These are phyloP conservation scores for Hemibates koningsi DNA, from an alignment of 2,113 vertebrate species.

Conservation along the genomic window DNA sequence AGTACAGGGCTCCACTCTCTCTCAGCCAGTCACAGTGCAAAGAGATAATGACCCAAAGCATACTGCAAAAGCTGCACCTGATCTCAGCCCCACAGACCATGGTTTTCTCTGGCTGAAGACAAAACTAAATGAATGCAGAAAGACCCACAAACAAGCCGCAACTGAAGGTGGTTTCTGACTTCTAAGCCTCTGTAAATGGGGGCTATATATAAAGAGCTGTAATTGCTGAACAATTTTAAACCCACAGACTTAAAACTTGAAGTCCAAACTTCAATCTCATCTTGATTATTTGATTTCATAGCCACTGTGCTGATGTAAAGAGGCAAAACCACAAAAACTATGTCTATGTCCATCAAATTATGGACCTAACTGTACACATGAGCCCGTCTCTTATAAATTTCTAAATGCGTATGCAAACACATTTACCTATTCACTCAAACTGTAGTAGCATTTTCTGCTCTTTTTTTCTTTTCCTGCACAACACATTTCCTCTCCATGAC, in stretches of 20 bases:
- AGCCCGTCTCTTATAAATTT: not conserved
- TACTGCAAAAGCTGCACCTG: not conserved
- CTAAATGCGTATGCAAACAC: not conserved
- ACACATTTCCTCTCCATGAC: not conserved
- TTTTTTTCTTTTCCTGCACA: not conserved
- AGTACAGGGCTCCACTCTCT: not conserved
- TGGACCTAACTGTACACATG: not conserved
- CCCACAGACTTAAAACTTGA: not conserved
- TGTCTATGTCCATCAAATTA: not conserved
- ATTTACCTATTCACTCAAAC: not conserved
- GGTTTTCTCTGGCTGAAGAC: not conserved
- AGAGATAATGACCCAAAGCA: not conserved
- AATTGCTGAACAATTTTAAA: not conserved
- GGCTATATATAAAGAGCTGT: not conserved
- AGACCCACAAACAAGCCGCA: not conserved
- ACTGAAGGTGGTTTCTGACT: not conserved
- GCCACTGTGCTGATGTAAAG: not conserved
- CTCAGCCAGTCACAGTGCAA: not conserved
- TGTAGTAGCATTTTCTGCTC: not conserved
- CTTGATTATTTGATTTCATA: not conserved
- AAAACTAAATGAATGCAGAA: not conserved
- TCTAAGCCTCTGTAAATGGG: not conserved
- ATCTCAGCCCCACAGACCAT: not conserved
- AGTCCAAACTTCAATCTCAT: not conserved
- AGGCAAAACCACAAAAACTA: not conserved